These are phyloP conservation scores for Epizoanthus rinbou DNA, from an alignment of 92 coral and sea anemone species.

Conservation along the genomic window DNA sequence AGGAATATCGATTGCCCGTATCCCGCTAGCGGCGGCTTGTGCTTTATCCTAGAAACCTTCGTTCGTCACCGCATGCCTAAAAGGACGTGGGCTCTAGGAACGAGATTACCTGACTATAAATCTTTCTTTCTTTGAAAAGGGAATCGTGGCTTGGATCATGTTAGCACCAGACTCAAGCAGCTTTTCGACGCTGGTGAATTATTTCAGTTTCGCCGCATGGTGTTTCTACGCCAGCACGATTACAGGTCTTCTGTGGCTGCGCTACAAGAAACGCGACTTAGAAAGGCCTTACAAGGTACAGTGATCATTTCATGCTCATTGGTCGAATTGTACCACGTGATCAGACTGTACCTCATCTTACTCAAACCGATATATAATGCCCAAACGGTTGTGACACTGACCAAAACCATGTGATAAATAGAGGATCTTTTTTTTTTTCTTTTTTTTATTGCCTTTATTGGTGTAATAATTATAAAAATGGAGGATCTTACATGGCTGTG, in stretches of 20 bases:
- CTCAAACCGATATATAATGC: neutral
- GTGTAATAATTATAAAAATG: too few species aligned
- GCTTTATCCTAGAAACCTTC: too few species aligned
- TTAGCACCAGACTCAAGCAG: constrained; percentile 88
- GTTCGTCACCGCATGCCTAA: too few species aligned
- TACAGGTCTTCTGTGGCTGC: constrained; percentile 78
- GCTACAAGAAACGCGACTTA: constrained; percentile 67
- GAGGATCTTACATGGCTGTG: too few species aligned
- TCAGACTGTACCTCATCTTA: too few species aligned
- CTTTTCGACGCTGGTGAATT: constrained; percentile 86
- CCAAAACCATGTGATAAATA: too few species aligned
- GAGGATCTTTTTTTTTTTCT: too few species aligned
- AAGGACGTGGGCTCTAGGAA: too few species aligned
- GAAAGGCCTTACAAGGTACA: constrained; percentile 85
- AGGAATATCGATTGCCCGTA: too few species aligned
- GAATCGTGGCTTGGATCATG: constrained; percentile 93
- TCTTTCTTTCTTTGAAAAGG: constrained; percentile 47
- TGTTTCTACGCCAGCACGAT: constrained; percentile 87
- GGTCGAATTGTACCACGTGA: too few species aligned
- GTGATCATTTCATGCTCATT: neutral
- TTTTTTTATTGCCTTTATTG: too few species aligned
- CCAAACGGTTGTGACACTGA: neutral
- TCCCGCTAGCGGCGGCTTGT: too few species aligned
- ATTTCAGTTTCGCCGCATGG: constrained; percentile 98
- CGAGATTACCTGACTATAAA: neutral